Base-by-base conservation (phyloP, 2,113 vertebrate genomes). In the Bungarus multicinctus region DNA sequence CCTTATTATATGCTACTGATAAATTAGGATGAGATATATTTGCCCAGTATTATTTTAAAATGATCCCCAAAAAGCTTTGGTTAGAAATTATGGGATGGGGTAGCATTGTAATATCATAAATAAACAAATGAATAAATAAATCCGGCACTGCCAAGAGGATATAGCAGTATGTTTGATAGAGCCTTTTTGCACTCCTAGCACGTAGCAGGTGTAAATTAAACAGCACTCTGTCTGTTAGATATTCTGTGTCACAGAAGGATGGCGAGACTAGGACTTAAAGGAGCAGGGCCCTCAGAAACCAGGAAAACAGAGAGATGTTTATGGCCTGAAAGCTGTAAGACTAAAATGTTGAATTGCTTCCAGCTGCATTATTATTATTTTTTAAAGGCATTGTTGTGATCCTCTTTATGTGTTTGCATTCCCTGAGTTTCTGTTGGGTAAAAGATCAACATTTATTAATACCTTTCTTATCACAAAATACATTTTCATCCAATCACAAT, bases 141-240 rank as follows among this genome's bases (percentile, higher is more conserved):
- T 0, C 0, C 89, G 90, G 0, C 11, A 34, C 39, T 87, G 88
- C 94, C 89, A 92, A 92, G 93, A 5, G 1, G 25, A 69, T 53
- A 58, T 39, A 89, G 39, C 81, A 95, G 90, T 92, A 95, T 55
- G 30, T 91, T 93, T 88, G 92, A 90, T 34, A 92, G 69, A 87
- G 90, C 34, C 92, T 91, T 91, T 93, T 92, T 64, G 85, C 92
- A 94, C 92, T 91, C 92, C 89, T 90, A 43, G 45, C 89, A 95
- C 3, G 30, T 53, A 93, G 52, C 87, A 90, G 50, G 87, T 94
- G 74, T 94, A 96, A 96, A 94, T 95, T 93, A 89, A 92, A 58
- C 16, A 88, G 69, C 39, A 95, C 50, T 53, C 57, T 30, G 45
- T 90, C 23, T 92, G 11, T 90, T 47, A 95, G 54, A 18, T 93